These are phyloP conservation scores for Tyto alba DNA, from an alignment of 2,113 vertebrate genomes.

Conservation along the genomic window DNA sequence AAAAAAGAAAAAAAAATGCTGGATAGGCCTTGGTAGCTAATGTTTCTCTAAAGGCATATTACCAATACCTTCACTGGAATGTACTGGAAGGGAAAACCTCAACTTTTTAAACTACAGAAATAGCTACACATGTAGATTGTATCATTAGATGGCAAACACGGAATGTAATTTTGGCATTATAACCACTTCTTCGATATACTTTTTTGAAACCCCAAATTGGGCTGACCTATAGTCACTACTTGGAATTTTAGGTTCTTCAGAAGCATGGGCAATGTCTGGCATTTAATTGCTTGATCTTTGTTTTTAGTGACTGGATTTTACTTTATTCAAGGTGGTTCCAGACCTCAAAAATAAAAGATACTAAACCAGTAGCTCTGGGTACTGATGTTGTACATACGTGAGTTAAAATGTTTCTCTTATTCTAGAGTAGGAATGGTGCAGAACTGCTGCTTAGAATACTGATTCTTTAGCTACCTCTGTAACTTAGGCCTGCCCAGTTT, in stretches of 20 bases:
- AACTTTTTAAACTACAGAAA: background rate
- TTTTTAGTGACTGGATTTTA: background rate
- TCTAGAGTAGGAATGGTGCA: background rate
- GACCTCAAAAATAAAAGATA: background rate
- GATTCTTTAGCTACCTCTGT: background rate
- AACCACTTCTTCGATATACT: background rate
- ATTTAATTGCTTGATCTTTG: background rate
- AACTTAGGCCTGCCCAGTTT: background rate
- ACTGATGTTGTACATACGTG: background rate
- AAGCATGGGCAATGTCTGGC: accelerated
- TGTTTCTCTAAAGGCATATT: background rate
- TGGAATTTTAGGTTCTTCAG: background rate
- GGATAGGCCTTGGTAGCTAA: background rate
- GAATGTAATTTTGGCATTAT: background rate
- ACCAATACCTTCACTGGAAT: background rate
- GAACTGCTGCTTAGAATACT: background rate
- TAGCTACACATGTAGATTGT: background rate
- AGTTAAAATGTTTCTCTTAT: background rate
- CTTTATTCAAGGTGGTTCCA: background rate
- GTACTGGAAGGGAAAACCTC: background rate
- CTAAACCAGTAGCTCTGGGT: background rate
- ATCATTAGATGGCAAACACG: background rate
- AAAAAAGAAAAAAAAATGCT: background rate
- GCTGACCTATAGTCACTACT: background rate
- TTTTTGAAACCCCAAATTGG: background rate